Evolutionary conservation across 1,140 invertebrate species (phyloP), one percentile per base, ranked within the genome.

Genomic region (Diplogasteroides magnus): DNA sequence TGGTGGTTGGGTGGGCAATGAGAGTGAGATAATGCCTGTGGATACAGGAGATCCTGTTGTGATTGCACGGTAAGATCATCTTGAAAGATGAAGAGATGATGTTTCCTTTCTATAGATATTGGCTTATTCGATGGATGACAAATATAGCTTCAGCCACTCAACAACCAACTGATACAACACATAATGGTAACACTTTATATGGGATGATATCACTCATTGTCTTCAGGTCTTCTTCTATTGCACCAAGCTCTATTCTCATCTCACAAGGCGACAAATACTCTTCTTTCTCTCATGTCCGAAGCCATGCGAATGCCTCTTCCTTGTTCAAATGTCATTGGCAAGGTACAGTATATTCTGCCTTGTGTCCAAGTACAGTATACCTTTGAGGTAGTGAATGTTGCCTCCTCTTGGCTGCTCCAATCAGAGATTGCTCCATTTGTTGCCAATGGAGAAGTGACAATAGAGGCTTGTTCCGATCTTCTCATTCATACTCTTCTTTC

Each of bases 1-100:
- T 61, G 80, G 69, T 27, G 78, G 77, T 1, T 82, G 78, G 77
- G 78, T 82, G 64, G 78, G 75, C 13, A 64, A 37, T 32, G 75
- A 74, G 59, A 75, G 72, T 11, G 55, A 28, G 15, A 73, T 61
- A 26, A 68, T 63, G 29, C 19, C 79, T 25, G 55, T 81, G 29
- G 79, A 81, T 62, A 81, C 80, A 19, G 80, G 76, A 11, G 79
- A 81, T 73, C 79, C 79, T 1, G 60, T 80, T 27, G 75, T 79
- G n/a, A 81, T 81, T 62, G 80, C 80, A 14, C 64, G 75, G 32
- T 72, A n/a, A n/a, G 19, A 56, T 64, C 27, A 11, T 19, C 1
- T 56, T 2, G 2, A 14, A 55, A 25, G n/a, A 55, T 48, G 19
- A 1, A 55, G n/a, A 65, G n/a, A 31, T 14, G 26, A 62, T 32